A percentile compares a stretch with the other conserved stretches of the same genome.
These are phyloP conservation scores for Spodoptera picta DNA, from an alignment of 2,888 invertebrate genomes.

Conservation along the genomic window DNA sequence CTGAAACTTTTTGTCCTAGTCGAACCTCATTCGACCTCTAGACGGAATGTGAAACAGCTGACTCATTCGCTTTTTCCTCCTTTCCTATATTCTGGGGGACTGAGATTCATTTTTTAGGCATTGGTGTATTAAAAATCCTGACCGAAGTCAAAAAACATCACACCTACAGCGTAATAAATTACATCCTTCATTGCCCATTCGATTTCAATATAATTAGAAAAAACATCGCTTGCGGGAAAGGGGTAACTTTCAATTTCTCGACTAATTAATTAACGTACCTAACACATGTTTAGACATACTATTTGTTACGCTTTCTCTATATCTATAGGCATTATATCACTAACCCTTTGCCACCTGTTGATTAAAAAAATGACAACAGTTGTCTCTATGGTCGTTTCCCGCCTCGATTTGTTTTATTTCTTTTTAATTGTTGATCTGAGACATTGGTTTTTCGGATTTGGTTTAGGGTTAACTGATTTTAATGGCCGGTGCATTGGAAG, in stretches of 20 bases:
- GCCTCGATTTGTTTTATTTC: slow-evolving; percentile 88
- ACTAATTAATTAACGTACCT: slow-evolving; percentile 84
- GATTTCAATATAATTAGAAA: slow-evolving; percentile 59
- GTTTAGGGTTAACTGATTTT: slow-evolving; percentile 82
- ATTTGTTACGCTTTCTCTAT: slow-evolving; percentile 86
- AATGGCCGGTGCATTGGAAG: slow-evolving; percentile 78
- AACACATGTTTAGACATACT: slow-evolving; percentile 84
- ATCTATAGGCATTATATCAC: slow-evolving; percentile 77
- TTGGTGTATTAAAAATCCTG: slow-evolving; percentile 31
- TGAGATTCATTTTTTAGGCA: slow-evolving; percentile 36
- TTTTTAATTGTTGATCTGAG: slow-evolving; percentile 84
- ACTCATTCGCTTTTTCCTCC: slow-evolving; percentile 25
- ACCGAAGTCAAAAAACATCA: slow-evolving; percentile 44
- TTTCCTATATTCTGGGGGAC: slow-evolving; percentile 11
- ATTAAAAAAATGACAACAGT: slow-evolving; percentile 75
- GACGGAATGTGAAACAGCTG: slow-evolving; percentile 37
- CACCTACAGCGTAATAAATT: slow-evolving; percentile 56
- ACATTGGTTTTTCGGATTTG: slow-evolving; percentile 62
- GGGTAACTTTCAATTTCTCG: slow-evolving; percentile 86
- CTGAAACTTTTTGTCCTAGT: too few relatives aligned
- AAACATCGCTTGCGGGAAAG: slow-evolving; percentile 59
- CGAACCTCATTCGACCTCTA: slow-evolving; percentile 12
- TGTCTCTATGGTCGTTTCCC: slow-evolving; percentile 86
- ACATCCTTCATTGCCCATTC: slow-evolving; percentile 58
- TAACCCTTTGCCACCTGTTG: slow-evolving; percentile 82